Percentiles rank a stretch among this genome's conserved stretches.
Conservation (phyloP, 2,888 invertebrate species). For the Sinohyriopsis cumingii region DNA sequence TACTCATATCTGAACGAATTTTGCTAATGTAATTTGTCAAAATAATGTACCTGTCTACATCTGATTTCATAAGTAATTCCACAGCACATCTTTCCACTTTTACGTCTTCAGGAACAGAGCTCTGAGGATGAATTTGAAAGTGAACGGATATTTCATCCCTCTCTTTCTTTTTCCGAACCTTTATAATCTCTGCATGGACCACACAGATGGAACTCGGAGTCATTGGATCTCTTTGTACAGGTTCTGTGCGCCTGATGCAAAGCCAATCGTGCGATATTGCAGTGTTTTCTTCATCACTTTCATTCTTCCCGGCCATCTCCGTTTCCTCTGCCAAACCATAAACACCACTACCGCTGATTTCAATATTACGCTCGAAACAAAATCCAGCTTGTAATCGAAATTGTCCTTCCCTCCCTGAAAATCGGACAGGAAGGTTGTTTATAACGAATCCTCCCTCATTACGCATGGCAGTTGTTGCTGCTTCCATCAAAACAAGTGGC, state of each 20-base stretch:
- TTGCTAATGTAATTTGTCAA: too few species aligned
- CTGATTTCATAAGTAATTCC: conserved; percentile 10
- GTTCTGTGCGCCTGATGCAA: conserved; percentile 9
- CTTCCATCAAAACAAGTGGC: conserved; percentile 51
- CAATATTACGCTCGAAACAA: conserved; percentile 44
- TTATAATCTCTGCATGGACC: conserved; percentile 16
- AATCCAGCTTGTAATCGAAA: conserved; percentile 28
- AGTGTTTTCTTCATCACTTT: neutral
- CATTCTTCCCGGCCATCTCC: conserved; percentile 15
- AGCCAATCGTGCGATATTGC: conserved; percentile 17
- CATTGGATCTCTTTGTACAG: neutral
- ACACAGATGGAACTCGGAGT: conserved; percentile 13
- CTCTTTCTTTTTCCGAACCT: conserved; percentile 7
- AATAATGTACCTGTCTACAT: conserved; percentile 12
- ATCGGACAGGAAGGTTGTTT: conserved; percentile 36
- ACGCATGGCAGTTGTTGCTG: conserved; percentile 34
- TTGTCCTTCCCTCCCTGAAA: conserved; percentile 28
- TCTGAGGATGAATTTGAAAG: conserved; percentile 1
- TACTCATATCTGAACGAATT: too few species aligned
- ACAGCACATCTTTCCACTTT: conserved; percentile 4
- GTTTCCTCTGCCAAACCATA: conserved; percentile 12
- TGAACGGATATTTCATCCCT: conserved; percentile 1
- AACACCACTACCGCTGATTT: conserved; percentile 22
- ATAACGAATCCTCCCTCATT: conserved; percentile 39
- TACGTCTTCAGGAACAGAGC: conserved; percentile 1